phyloP scores from a whole-genome alignment of 2,113 vertebrate species.

The Guaruba guarouba region DNA sequence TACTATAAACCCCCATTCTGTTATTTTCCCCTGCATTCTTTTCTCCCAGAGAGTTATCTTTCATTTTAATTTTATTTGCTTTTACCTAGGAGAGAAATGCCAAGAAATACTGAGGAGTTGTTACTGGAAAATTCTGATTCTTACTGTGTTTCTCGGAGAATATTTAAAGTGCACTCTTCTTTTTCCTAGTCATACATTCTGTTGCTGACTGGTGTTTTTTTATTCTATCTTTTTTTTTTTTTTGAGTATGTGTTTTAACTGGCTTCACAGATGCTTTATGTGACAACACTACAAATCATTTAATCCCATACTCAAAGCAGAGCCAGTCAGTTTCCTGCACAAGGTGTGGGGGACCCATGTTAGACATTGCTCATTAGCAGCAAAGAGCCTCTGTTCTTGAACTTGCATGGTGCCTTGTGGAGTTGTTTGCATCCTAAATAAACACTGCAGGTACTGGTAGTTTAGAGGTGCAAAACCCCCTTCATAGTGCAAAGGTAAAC shows the following conservation, averaged over 20 bases:
- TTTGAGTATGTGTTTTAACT: background rate
- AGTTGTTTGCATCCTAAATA: background rate
- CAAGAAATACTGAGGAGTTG: background rate
- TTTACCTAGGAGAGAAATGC: background rate
- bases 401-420: rapidly evolving
- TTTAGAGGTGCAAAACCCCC: background rate
- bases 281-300: background rate
- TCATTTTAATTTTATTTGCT: background rate
- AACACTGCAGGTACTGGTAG: background rate
- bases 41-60: background rate
- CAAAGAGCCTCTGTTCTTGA: background rate
- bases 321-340: background rate
- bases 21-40: background rate
- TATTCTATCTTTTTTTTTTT: background rate
- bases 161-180: background rate
- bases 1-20: background rate
- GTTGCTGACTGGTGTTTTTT: background rate
- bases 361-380: background rate
- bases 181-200: background rate
- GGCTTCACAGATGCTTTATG: background rate
- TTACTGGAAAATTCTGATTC: background rate
- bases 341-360: background rate
- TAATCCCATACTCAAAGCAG: background rate
- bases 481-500: background rate
- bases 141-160: background rate